phyloP scores from a whole-genome alignment of 2,797 vertebrate species.

The Philypnodon macrostomus region DNA sequence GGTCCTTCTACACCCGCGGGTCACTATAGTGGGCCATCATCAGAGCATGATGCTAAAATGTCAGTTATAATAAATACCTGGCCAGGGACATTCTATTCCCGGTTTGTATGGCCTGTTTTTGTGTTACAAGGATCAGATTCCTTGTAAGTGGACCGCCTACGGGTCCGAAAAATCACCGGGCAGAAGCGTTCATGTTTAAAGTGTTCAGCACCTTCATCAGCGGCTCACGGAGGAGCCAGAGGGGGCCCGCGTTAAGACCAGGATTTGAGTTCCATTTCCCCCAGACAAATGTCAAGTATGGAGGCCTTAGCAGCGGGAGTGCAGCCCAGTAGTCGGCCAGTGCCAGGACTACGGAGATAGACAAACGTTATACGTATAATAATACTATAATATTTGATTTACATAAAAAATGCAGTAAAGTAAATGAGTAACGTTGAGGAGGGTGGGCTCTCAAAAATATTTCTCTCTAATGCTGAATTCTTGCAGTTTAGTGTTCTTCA shows the following conservation, averaged over 20 bases:
- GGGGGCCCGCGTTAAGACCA: conserved; percentile 52
- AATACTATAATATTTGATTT: too few species aligned
- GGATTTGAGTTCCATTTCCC: conserved; percentile 62
- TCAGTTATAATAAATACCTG: conserved; percentile 58
- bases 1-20: conserved; percentile 27
- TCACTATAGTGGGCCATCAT: conserved; percentile 45
- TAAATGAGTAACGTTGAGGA: too few species aligned
- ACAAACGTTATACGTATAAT: too few species aligned
- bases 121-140: conserved; percentile 50
- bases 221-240: conserved; percentile 48
- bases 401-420: too few species aligned
- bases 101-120: conserved; percentile 55
- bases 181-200: conserved; percentile 63
- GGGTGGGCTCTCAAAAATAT: too few species aligned
- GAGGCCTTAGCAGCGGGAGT: conserved; percentile 56
- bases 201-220: conserved; percentile 70
- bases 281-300: conserved; percentile 75
- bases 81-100: conserved; percentile 54
- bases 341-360: background rate
- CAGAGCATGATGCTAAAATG: conserved; percentile 46
- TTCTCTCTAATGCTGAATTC: too few species aligned
- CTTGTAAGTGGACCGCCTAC: conserved; percentile 54
- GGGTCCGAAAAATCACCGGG: conserved; percentile 57
- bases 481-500: too few species aligned
- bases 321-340: conserved; percentile 64